Evolutionary conservation across 2,888 invertebrate genomes (phyloP), one percentile per base, ranked within the genome.

Genomic region (Gerosis bhagava): DNA sequence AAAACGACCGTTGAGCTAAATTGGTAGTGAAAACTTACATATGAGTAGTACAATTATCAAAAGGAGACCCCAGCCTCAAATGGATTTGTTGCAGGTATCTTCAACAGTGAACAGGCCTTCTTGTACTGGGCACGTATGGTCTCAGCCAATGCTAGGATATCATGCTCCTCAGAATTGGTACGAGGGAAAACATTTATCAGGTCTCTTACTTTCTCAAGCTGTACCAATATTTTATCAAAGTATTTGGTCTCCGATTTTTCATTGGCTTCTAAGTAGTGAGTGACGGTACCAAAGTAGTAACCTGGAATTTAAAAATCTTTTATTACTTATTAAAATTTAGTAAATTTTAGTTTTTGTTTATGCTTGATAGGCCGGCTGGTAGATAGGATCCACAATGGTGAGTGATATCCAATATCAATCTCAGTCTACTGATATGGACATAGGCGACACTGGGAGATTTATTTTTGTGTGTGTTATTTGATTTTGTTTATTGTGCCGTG

Each of bases 41-140:
- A n/a, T n/a, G n/a, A n/a, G n/a, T n/a, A n/a, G n/a, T n/a, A n/a
- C n/a, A n/a, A n/a, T n/a, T 19, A n/a, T 32, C 73, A 93, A 80
- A 93, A 94, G 35, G 92, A 90, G 42, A 93, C 79, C 48, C 84
- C 84, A 60, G 89, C 89, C 50, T 77, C 77, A 69, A 92, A 92
- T 4, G 92, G 91, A 63, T 90, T 90, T 0, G 60, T 59, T 0
- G 89, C 77, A 56, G 91, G 78, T 59, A 93, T 89, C 79, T 93
- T 94, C 22, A 94, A 71, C 39, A 93, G 68, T 1, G 94, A 91
- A 75, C 93, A 94, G 8, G 93, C 77, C 65, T 92, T 94, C 57
- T 93, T 94, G 67, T 92, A 95, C 39, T 93, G 90, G 1, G 90
- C 91, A 58, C 94, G 91, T 35, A 96, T 92, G 29, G 83, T 83